Evolutionary conservation across 2,888 invertebrate species (phyloP).

Genomic region (Zygothrica quintamaculata): DNA sequence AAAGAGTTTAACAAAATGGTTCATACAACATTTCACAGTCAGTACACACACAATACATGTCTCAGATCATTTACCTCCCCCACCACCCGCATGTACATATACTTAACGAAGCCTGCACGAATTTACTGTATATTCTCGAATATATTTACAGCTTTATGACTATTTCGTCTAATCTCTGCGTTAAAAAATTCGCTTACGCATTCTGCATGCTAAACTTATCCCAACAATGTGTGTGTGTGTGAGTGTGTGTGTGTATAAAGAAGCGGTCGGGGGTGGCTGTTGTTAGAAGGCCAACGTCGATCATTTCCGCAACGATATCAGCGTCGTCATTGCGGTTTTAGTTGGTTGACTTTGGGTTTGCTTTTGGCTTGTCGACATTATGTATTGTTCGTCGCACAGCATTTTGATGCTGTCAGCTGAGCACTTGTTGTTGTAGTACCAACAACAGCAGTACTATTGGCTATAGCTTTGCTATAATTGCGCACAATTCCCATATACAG

Average conservation of each 20-base stretch:
- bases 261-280: not conserved
- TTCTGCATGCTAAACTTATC: conserved; percentile 49
- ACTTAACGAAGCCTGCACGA: not conserved
- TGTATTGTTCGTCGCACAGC: conserved; percentile 60
- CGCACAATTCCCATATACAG: conserved; percentile 75
- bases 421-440: conserved; percentile 50
- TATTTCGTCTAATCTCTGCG: conserved; percentile 49
- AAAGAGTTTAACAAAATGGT: conserved; percentile 66
- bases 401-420: conserved; percentile 39
- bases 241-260: not conserved
- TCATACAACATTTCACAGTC: conserved; percentile 68
- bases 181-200: conserved; percentile 48
- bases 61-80: conserved; percentile 39
- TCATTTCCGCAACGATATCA: conserved; percentile 49
- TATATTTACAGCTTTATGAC: conserved; percentile 27
- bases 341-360: conserved; percentile 33
- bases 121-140: conserved; percentile 35
- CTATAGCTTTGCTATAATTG: conserved; percentile 65
- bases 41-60: conserved; percentile 62
- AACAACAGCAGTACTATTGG: conserved; percentile 18
- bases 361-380: conserved; percentile 64
- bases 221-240: not conserved
- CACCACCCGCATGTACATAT: conserved; percentile 1
- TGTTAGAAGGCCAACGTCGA: conserved; percentile 22
- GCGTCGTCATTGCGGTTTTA: conserved; percentile 53